Evolutionary conservation across 2,888 invertebrate genomes (phyloP).

Genomic region (Endomychus coccineus): DNA sequence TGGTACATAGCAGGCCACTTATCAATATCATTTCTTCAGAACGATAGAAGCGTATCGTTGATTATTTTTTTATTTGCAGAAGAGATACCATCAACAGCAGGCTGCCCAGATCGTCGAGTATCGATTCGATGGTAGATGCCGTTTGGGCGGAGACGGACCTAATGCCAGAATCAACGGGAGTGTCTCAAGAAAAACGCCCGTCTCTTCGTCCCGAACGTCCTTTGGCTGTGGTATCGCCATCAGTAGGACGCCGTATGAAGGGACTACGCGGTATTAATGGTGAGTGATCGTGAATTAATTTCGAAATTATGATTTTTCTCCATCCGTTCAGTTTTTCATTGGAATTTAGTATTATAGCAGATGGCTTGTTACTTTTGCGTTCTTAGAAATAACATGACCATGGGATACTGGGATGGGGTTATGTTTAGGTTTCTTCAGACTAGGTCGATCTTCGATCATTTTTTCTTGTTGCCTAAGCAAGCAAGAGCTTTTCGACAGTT

Average conservation of each 20-base stretch:
- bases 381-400: too few relatives aligned
- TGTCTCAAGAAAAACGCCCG: constrained; percentile 38
- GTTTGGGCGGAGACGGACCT: constrained; percentile 52
- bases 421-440: too few relatives aligned
- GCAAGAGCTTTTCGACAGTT: too few relatives aligned
- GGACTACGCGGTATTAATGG: constrained; percentile 67
- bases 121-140: constrained; percentile 70
- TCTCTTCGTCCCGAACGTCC: constrained; percentile 47
- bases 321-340: too few relatives aligned
- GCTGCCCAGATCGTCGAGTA: constrained; percentile 69
- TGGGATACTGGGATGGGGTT: too few relatives aligned
- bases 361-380: too few relatives aligned
- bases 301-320: too few relatives aligned
- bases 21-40: too few relatives aligned
- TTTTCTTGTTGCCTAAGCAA: too few relatives aligned
- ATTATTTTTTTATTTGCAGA: constrained; percentile 34
- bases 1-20: too few relatives aligned
- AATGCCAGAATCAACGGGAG: constrained; percentile 36
- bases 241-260: constrained; percentile 68
- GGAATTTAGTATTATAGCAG: too few relatives aligned
- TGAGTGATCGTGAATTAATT: constrained; percentile 45
- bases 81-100: constrained; percentile 46
- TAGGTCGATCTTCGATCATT: too few relatives aligned
- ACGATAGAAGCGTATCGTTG: neutral
- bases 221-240: constrained; percentile 63